Evolutionary conservation across 2,113 vertebrate species (phyloP).

Genomic region (Morone chrysops): DNA sequence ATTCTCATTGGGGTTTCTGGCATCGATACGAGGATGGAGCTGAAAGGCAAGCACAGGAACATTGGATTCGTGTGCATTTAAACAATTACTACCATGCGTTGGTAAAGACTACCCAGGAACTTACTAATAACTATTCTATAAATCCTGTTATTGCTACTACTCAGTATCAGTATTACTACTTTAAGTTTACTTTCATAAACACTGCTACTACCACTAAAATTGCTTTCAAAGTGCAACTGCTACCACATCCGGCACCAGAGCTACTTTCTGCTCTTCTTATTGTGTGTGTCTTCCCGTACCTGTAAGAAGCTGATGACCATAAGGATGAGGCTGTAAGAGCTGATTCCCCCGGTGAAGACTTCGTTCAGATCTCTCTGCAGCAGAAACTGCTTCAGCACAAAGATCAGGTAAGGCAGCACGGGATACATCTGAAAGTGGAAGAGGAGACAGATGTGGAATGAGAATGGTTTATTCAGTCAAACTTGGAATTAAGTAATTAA

Average conservation of each 20-base stretch:
- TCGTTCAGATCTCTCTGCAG: conserved; percentile 89
- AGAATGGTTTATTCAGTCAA: conserved; percentile 4
- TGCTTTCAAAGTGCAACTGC: background rate
- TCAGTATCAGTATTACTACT: background rate
- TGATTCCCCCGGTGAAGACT: conserved; percentile 89
- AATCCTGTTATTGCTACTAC: background rate
- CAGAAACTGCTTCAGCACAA: conserved; percentile 89
- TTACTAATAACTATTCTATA: background rate
- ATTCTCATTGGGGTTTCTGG: conserved; percentile 92
- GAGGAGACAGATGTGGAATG: background rate
- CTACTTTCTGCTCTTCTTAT: too few relatives aligned
- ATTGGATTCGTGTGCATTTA: background rate
- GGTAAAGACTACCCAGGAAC: background rate
- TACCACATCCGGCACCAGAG: background rate
- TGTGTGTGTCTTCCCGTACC: conserved; percentile 63
- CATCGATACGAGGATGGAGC: conserved; percentile 96
- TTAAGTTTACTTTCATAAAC: background rate
- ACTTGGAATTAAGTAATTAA: background rate
- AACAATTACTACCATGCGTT: background rate
- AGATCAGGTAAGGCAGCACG: conserved; percentile 89
- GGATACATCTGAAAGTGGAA: conserved; percentile 81
- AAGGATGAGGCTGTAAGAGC: conserved; percentile 89
- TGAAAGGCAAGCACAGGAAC: conserved; percentile 64
- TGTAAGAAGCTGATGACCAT: conserved; percentile 90
- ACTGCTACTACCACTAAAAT: background rate